A percentile compares a stretch with the other conserved stretches of the same genome.
phyloP scores from a whole-genome alignment of 1,140 invertebrate species.

The Chironomus tepperi region DNA sequence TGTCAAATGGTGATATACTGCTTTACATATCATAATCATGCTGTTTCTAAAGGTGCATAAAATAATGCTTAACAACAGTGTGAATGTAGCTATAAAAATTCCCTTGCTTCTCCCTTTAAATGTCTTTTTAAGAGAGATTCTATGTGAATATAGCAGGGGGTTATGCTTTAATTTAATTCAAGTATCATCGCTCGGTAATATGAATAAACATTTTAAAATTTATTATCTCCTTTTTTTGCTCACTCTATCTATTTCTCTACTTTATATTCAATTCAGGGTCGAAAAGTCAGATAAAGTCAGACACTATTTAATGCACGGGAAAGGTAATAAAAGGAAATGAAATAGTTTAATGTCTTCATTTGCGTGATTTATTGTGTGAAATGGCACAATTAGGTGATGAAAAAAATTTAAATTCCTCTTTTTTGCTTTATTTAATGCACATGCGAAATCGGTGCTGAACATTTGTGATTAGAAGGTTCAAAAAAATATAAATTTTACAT shows the following conservation, averaged over 20 bases:
- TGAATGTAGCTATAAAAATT: too few relatives aligned
- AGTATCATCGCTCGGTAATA: not conserved
- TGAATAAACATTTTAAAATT: conserved; percentile 5
- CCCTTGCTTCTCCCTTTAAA: not conserved
- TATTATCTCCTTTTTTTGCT: conserved; percentile 15
- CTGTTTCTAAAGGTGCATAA: too few relatives aligned
- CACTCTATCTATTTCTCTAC: not conserved
- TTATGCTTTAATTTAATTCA: conserved; percentile 4
- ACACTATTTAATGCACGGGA: not conserved
- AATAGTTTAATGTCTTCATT: conserved; percentile 20
- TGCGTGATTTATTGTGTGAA: conserved; percentile 19
- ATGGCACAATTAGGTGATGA: not conserved
- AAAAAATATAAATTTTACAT: not conserved
- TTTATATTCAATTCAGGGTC: not conserved
- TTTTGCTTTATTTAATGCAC: not conserved
- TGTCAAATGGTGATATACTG: not conserved
- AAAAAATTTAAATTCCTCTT: too few relatives aligned
- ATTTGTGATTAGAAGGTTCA: too few relatives aligned
- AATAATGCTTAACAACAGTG: too few relatives aligned
- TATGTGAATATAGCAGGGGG: not conserved
- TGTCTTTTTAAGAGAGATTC: not conserved
- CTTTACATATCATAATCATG: not conserved
- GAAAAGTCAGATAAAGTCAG: too few relatives aligned
- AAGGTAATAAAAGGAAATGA: conserved; percentile 20
- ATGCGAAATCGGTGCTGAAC: not conserved